Conservation (phyloP, 2,888 invertebrate genomes). For the Ceratothoa steindachneri region DNA sequence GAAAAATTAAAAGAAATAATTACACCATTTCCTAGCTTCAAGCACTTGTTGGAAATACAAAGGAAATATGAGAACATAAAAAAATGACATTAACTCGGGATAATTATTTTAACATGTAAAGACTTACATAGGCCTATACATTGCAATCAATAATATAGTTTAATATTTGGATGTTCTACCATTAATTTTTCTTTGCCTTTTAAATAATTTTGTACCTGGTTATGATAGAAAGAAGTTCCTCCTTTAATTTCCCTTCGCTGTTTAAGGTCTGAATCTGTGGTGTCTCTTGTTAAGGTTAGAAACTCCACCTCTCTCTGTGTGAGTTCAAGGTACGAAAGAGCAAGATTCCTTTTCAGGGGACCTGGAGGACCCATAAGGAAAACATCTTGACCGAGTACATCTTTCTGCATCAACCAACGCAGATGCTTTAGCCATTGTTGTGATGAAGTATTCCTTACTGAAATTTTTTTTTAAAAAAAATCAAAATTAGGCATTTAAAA, state of each 20-base stretch:
- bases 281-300: conserved; percentile 87
- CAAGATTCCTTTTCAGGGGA: conserved; percentile 63
- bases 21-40: neutral
- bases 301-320: conserved; percentile 88
- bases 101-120: too few relatives aligned
- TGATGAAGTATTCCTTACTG: conserved; percentile 49
- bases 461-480: conserved; percentile 18
- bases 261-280: conserved; percentile 94
- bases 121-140: neutral
- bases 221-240: conserved; percentile 85
- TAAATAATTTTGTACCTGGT: too few relatives aligned
- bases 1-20: conserved; percentile 48
- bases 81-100: neutral
- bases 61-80: neutral
- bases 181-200: too few relatives aligned
- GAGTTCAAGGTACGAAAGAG: conserved; percentile 68
- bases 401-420: conserved; percentile 95
- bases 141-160: too few relatives aligned
- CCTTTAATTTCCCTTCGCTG: conserved; percentile 85
- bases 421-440: conserved; percentile 75
- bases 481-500: conserved; percentile 11
- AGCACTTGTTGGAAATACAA: too few relatives aligned
- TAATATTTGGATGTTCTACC: too few relatives aligned
- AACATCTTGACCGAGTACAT: conserved; percentile 86
- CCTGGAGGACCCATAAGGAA: conserved; percentile 91